A percentile compares a stretch with the other conserved stretches of the same genome.
phyloP scores from a whole-genome alignment of 2,797 vertebrate genomes.

The Halcyon smyrnensis region DNA sequence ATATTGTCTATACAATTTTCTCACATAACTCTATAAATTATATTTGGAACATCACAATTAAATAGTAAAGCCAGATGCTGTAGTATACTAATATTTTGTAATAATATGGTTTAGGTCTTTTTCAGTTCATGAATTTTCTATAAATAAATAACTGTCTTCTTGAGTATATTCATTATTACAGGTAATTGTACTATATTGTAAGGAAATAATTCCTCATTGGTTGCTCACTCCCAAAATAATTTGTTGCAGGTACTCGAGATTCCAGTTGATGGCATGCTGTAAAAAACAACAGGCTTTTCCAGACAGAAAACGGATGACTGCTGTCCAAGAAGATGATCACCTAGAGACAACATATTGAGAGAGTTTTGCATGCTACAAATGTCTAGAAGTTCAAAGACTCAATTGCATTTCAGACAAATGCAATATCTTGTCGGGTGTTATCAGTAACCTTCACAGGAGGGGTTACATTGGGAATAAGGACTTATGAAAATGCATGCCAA shows the following conservation, averaged over 20 bases:
- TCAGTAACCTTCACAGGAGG: not conserved
- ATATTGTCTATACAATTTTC: not conserved
- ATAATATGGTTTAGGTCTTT: not conserved
- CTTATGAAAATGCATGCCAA: not conserved
- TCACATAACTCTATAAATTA: not conserved
- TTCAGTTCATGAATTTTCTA: not conserved
- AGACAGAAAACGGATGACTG: not conserved
- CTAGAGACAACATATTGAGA: not conserved
- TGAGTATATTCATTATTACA: not conserved
- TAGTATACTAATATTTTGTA: not conserved
- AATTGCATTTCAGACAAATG: not conserved
- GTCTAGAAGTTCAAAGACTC: not conserved
- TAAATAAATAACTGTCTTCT: not conserved
- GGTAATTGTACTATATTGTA: not conserved
- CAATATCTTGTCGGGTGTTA: not conserved
- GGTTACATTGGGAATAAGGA: not conserved
- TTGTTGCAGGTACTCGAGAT: not conserved
- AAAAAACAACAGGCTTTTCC: not conserved
- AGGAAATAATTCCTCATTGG: conserved; percentile 19
- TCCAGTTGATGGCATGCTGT: not conserved
- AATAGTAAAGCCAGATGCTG: not conserved
- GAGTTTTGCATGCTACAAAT: not conserved
- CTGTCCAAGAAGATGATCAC: not conserved
- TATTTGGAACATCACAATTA: not conserved
- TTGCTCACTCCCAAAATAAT: not conserved